phyloP scores from a whole-genome alignment of 2,113 vertebrate species.

The Raphicerus campestris region DNA sequence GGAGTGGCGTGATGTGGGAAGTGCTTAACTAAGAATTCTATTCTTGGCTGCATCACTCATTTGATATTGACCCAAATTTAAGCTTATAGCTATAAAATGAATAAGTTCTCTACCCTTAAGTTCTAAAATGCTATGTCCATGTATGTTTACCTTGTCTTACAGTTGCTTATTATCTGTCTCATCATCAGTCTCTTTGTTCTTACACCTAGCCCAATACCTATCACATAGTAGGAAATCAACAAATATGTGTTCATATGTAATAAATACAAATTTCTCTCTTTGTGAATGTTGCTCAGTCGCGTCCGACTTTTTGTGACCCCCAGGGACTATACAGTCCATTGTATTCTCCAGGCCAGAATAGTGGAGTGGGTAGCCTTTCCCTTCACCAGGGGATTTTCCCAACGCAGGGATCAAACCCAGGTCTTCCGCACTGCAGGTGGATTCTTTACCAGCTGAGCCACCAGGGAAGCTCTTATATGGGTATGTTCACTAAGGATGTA shows the following conservation, averaged over 20 bases:
- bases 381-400: not conserved
- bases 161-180: not conserved
- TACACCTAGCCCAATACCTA: not conserved
- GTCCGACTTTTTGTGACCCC: accelerated
- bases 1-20: not conserved
- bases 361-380: not conserved
- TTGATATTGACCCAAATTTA: conserved; percentile 13
- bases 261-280: not conserved
- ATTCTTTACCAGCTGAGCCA: not conserved
- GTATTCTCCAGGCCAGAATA: not conserved
- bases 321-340: not conserved
- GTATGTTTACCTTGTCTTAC: not conserved
- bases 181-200: not conserved
- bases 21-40: not conserved
- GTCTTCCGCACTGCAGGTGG: not conserved
- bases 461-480: not conserved
- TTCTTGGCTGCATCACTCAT: not conserved
- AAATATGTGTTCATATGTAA: not conserved
- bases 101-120: not conserved
- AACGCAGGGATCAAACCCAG: not conserved
- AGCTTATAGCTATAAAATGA: not conserved
- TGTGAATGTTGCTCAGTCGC: not conserved
- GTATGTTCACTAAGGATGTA: not conserved
- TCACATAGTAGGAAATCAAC: not conserved
- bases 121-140: not conserved